These are phyloP conservation scores for Syngnathus floridae DNA, from an alignment of 2,113 vertebrate genomes.

Conservation along the genomic window DNA sequence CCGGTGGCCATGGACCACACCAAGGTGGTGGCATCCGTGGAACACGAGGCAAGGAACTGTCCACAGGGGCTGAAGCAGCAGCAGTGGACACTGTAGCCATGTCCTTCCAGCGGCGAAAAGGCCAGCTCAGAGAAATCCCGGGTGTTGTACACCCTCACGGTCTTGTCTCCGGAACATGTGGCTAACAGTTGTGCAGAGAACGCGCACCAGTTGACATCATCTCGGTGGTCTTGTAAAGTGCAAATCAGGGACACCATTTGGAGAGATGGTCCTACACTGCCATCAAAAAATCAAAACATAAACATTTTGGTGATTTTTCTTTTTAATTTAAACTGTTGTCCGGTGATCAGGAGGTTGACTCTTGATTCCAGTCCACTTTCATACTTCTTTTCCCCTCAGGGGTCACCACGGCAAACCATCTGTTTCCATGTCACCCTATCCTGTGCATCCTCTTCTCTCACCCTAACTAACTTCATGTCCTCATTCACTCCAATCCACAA, in stretches of 20 bases:
- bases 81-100: slow-evolving; percentile 87
- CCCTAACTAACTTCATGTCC: too few relatives aligned
- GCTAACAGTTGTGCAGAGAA: slow-evolving; percentile 81
- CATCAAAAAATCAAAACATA: neutral
- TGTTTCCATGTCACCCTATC: too few relatives aligned
- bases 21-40: slow-evolving; percentile 82
- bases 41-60: slow-evolving; percentile 81
- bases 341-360: too few relatives aligned
- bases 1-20: slow-evolving; percentile 77
- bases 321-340: neutral
- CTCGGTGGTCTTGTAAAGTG: slow-evolving; percentile 79
- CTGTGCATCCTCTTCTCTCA: too few relatives aligned
- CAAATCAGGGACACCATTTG: slow-evolving; percentile 82
- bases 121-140: slow-evolving; percentile 75
- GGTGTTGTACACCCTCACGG: slow-evolving; percentile 76
- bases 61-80: slow-evolving; percentile 89
- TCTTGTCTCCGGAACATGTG: slow-evolving; percentile 92
- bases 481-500: too few relatives aligned
- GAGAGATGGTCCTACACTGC: slow-evolving; percentile 13
- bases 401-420: too few relatives aligned
- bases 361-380: too few relatives aligned
- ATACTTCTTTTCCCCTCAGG: too few relatives aligned
- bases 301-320: neutral
- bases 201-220: slow-evolving; percentile 87
- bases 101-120: slow-evolving; percentile 81